phyloP scores from a whole-genome alignment of 37 sponge, comb jelly and placozoan genomes.

The Cladorhizidae sp. region DNA sequence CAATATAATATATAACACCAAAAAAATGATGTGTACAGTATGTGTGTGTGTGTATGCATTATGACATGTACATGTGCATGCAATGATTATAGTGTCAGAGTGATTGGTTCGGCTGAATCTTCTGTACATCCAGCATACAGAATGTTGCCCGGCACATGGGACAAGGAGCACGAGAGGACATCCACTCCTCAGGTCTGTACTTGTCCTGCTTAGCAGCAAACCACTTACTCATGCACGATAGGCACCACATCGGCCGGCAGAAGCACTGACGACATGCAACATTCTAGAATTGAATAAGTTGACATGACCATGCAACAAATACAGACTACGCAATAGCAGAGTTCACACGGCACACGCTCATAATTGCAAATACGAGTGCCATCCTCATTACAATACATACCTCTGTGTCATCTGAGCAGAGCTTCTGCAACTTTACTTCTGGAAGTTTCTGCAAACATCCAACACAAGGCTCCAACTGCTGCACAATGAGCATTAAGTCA shows the following conservation, averaged over 20 bases:
- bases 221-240: conserved; percentile 95
- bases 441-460: conserved; percentile 83
- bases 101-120: conserved; percentile 14
- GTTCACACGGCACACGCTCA: too few relatives aligned
- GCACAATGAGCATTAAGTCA: neutral
- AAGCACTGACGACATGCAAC: conserved; percentile 82
- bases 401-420: conserved; percentile 67
- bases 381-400: too few relatives aligned
- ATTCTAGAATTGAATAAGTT: conserved; percentile 8
- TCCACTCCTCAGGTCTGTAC: conserved; percentile 77
- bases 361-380: too few relatives aligned
- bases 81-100: neutral
- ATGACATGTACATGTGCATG: too few relatives aligned
- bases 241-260: conserved; percentile 97
- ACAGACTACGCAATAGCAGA: neutral
- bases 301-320: neutral
- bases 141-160: conserved; percentile 92
- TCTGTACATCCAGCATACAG: conserved; percentile 88
- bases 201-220: conserved; percentile 94
- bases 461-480: conserved; percentile 84
- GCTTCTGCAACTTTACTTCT: conserved; percentile 84
- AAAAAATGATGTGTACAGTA: neutral
- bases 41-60: conserved; percentile 1
- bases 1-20: too few relatives aligned
- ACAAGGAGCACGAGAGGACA: conserved; percentile 90